Evolutionary conservation across 2,113 vertebrate species (phyloP).

Genomic region (Sceloporus undulatus): DNA sequence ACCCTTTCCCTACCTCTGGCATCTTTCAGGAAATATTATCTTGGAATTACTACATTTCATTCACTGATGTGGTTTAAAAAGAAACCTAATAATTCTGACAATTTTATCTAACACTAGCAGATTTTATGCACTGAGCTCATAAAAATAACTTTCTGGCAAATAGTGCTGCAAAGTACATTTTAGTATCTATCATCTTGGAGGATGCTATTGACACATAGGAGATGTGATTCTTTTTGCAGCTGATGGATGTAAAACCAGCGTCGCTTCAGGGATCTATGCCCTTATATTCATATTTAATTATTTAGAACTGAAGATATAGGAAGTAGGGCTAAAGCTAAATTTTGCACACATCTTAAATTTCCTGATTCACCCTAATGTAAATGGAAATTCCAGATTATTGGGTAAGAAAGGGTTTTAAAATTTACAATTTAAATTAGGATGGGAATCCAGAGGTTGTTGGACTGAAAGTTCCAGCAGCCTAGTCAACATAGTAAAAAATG

Average conservation of each 20-base stretch:
- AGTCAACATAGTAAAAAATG: no score
- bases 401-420: not conserved
- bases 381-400: not conserved
- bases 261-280: slow-evolving; percentile 45
- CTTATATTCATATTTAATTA: not conserved
- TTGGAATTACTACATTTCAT: slow-evolving; percentile 65
- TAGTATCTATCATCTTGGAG: slow-evolving; percentile 61
- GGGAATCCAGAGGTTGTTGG: no score
- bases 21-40: slow-evolving; percentile 62
- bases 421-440: not conserved
- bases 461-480: no score
- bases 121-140: slow-evolving; percentile 60
- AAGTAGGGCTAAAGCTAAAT: slow-evolving; percentile 15
- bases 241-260: slow-evolving; percentile 51
- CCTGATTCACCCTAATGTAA: slow-evolving; percentile 14
- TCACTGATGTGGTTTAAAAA: slow-evolving; percentile 60
- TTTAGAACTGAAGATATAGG: slow-evolving; percentile 37
- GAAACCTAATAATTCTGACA: slow-evolving; percentile 71
- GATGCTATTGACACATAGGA: slow-evolving; percentile 46
- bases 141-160: slow-evolving; percentile 65
- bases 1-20: slow-evolving; percentile 19
- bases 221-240: slow-evolving; percentile 49
- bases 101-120: slow-evolving; percentile 75
- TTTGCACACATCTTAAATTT: slow-evolving; percentile 18
- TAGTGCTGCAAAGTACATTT: slow-evolving; percentile 62